Evolutionary conservation across 1,140 invertebrate species (phyloP).

Genomic region (Adoxophyes honmai): DNA sequence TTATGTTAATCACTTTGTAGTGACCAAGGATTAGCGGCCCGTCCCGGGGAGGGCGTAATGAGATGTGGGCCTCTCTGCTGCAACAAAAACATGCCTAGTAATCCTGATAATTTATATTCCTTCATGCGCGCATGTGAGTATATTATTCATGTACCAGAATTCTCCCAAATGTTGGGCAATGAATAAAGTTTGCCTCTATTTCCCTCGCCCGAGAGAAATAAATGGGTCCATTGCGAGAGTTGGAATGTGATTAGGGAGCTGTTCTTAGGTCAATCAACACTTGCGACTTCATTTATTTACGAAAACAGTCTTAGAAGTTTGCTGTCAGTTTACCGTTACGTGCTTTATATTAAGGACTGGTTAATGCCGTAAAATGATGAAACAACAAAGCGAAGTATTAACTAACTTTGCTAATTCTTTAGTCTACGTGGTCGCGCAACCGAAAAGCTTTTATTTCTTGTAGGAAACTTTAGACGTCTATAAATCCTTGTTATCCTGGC

Average conservation of each 20-base stretch:
- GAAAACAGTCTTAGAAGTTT: background rate
- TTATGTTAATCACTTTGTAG: background rate
- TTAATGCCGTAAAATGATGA: too few species aligned
- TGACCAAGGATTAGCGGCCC: background rate
- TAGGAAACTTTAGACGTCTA: too few species aligned
- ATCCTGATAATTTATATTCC: background rate
- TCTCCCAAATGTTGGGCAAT: background rate
- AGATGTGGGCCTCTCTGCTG: background rate
- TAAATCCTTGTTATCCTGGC: too few species aligned
- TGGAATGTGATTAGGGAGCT: conserved; percentile 1
- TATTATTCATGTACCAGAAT: background rate
- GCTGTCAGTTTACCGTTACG: too few species aligned
- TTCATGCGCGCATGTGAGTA: background rate
- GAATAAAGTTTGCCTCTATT: conserved; percentile 5
- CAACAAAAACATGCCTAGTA: background rate
- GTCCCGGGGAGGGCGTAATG: background rate
- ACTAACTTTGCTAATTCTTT: too few species aligned
- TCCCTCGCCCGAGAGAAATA: conserved; percentile 1
- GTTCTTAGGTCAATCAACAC: conserved; percentile 1
- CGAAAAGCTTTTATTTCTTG: too few species aligned
- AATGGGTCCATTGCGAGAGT: conserved; percentile 11
- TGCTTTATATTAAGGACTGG: too few species aligned
- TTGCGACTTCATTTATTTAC: conserved; percentile 1
- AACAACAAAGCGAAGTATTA: too few species aligned
- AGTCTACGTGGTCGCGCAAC: too few species aligned